phyloP scores from a whole-genome alignment of 2,888 invertebrate species.

The Endotricha flammealis region DNA sequence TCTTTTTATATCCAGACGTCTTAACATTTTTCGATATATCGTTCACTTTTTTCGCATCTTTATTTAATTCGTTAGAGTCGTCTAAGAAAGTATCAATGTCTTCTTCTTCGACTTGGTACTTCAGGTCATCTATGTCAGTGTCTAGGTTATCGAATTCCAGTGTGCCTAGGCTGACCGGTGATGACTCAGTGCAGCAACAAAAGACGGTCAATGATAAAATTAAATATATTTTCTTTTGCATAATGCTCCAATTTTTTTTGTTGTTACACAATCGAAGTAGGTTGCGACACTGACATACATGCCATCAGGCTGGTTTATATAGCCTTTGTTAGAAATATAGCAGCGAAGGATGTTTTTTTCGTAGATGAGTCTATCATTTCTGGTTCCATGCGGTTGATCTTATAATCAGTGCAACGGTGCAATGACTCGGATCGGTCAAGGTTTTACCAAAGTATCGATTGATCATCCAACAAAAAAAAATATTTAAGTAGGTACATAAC shows the following conservation, averaged over 20 bases:
- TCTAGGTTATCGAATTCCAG: conserved; percentile 52
- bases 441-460: conserved; percentile 21
- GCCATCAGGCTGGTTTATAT: conserved; percentile 51
- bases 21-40: conserved; percentile 30
- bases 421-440: conserved; percentile 57
- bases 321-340: conserved; percentile 49
- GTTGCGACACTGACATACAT: conserved; percentile 78
- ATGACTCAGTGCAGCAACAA: conserved; percentile 42
- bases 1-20: conserved; percentile 46
- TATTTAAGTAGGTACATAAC: no score
- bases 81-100: conserved; percentile 50
- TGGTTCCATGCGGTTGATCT: conserved; percentile 45
- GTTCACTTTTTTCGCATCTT: conserved; percentile 14
- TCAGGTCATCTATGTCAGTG: conserved; percentile 45
- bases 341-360: conserved; percentile 63
- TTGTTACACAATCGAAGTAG: conserved; percentile 62
- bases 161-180: conserved; percentile 40
- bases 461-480: not conserved
- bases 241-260: conserved; percentile 42
- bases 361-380: conserved; percentile 39
- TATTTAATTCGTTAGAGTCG: conserved; percentile 25
- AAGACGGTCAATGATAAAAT: conserved; percentile 44
- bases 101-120: conserved; percentile 53
- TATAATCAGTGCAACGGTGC: conserved; percentile 54
- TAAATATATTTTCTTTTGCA: conserved; percentile 51